Base-by-base conservation (phyloP, 2,888 invertebrate genomes). In the Brassicogethes aeneus region DNA sequence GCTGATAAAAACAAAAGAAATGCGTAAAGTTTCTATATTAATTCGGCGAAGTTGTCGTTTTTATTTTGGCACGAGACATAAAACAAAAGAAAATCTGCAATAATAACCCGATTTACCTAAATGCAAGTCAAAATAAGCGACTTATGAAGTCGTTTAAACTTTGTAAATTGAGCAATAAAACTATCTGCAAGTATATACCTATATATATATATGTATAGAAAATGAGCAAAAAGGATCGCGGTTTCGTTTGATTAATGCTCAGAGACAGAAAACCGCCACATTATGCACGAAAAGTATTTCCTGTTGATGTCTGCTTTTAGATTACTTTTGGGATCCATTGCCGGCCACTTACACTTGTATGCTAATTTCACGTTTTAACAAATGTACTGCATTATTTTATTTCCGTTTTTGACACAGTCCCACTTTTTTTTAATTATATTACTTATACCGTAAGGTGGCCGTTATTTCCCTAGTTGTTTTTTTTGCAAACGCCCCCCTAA, bases 151-250 rank as follows among this genome's bases (percentile, higher is more conserved):
- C 7, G 32, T 32, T 32, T 12, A 12, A 32, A 32, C 8, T 32
- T 32, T 12, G 32, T 32, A 32, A 32, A 32, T 32, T 10, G 32
- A 13, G 32, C 32, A 32, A 32, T 32, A 32, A 32, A 32, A 32
- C 5, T 23, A 10, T 23, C 5, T 23, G 23, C 10, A 23, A 7
- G 10, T 7, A 10, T 7, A 23, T 23, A 23, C 10, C 23, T 23
- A 23, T n/a, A n/a, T n/a, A n/a, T 23, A 10, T 23, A 23, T 10
- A 23, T 23, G 23, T 23, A 23, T 23, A 23, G 23, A 23, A 23
- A 23, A 23, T 23, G 10, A 23, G 23, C 10, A 23, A 23, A 23
- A 23, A 23, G 23, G 10, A 5, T 10, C 23, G n/a, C n/a, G n/a
- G 10, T 23, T 23, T 7, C 23, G 5, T 23, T 23, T 23, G 23